phyloP scores from a whole-genome alignment of 2,113 vertebrate species.

The Ellobius talpinus region DNA sequence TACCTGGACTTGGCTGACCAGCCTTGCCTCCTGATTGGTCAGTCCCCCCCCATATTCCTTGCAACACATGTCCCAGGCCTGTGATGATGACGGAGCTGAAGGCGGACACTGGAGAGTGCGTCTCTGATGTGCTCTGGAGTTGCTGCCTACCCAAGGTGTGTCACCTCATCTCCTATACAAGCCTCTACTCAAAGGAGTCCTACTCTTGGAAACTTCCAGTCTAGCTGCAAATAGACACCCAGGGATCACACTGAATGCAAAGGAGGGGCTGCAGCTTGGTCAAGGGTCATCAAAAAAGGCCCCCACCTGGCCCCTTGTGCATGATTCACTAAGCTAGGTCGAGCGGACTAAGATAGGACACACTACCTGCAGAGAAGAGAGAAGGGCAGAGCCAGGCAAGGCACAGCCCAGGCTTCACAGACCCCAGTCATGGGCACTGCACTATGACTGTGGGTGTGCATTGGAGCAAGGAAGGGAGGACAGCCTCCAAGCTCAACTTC shows the following conservation, averaged over 20 bases:
- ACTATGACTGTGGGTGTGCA: background rate
- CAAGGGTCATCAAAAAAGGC: background rate
- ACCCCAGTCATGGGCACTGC: background rate
- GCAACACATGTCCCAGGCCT: background rate
- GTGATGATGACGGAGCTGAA: too few relatives aligned
- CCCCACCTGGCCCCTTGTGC: background rate
- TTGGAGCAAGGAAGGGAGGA: background rate
- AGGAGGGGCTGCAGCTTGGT: background rate
- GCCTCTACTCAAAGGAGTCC: background rate
- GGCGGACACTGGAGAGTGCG: background rate
- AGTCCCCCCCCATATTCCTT: background rate
- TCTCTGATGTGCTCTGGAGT: background rate
- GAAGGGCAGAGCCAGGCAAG: background rate
- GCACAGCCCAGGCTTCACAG: background rate
- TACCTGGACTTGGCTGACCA: rapidly evolving
- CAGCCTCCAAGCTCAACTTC: background rate
- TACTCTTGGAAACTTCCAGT: background rate
- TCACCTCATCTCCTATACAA: background rate
- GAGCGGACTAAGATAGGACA: background rate
- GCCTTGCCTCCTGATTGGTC: background rate
- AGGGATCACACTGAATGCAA: background rate
- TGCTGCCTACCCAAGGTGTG: background rate
- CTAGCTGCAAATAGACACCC: background rate
- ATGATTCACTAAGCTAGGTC: background rate
- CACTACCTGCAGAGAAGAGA: background rate